Conservation (phyloP, 2,113 vertebrate species). For the Plecturocebus donacophilus region DNA sequence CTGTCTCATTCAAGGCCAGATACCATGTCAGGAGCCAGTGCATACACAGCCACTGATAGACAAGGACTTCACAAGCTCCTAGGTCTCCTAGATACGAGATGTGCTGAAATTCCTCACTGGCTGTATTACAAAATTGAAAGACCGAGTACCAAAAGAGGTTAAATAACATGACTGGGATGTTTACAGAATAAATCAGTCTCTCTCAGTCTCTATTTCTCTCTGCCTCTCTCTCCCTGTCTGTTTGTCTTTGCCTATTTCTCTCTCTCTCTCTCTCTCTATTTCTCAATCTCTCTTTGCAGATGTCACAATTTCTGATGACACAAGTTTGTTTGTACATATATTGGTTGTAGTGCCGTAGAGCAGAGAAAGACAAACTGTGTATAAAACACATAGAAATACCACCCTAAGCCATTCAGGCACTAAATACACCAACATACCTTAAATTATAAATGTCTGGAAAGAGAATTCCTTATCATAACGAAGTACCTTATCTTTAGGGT, state of each 20-base stretch:
- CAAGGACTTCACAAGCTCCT: not conserved
- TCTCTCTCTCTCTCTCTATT: not conserved
- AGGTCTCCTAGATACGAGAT: not conserved
- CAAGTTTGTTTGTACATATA: not conserved
- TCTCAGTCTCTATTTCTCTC: not conserved
- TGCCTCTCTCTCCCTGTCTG: not conserved
- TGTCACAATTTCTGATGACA: not conserved
- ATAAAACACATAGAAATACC: not conserved
- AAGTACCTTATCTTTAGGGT: not conserved
- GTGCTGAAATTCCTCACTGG: accelerated
- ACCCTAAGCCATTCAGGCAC: not conserved
- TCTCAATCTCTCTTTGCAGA: not conserved
- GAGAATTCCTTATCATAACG: not conserved
- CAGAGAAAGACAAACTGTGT: too few species aligned
- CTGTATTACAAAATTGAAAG: not conserved
- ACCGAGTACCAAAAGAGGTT: accelerated
- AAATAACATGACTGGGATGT: not conserved
- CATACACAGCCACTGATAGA: not conserved
- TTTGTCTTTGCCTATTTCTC: not conserved
- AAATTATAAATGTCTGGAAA: not conserved
- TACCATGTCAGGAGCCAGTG: not conserved
- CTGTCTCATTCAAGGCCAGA: not conserved
- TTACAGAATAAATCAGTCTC: not conserved
- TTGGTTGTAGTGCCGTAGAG: not conserved
- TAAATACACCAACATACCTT: not conserved